Base-by-base conservation (phyloP, 2,113 vertebrate genomes). In the Paramormyrops kingsleyae region DNA sequence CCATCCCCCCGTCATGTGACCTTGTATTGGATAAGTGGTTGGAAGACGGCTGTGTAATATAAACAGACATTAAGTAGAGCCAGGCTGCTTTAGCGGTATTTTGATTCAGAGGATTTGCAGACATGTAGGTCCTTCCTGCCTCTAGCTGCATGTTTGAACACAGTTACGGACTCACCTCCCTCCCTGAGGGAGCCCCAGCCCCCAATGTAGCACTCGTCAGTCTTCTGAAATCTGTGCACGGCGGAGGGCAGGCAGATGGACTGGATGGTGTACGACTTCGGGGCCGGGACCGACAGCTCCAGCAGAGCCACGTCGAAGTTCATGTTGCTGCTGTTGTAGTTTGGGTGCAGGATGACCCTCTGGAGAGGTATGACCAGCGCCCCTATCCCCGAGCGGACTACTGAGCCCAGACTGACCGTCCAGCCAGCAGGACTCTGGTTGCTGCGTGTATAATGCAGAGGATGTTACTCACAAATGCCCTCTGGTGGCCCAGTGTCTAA, bases 231-330 rank as follows among this genome's bases (percentile, higher is more conserved):
- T 93, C 89, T 8, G n/a, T 97, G 97, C 1, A 93, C 93, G 0
- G 92, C 92, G 9, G 97, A 97, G 0, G 98, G 98, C 13, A 99
- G 96, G 92, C 98, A 99, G 83, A 97, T 95, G 0, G 97, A 95
- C 93, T 94, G 97, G 94, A 99, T 96, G 90, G 96, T 95, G 93
- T 91, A 96, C 91, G 97, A 97, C 94, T 93, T 94, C 0, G 90
- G 94, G 52, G 97, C 93, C 0, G 97, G 97, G 6, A 89, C 90
- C 0, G 92, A 93, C 91, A 99, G 94, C 95, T 98, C 96, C 12
- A 99, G 92, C 89, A 99, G 94, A 8, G 98, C 98, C 92, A 98
- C 95, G 0, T 99, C 98, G 0, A 97, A 96, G 92, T 99, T 97
- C 94, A 99, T 97, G 62, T 92, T 98, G 95, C 96, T 98, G 91